Percentiles rank a stretch among this genome's conserved stretches.
These are phyloP conservation scores for Aphidius gifuensis DNA, from an alignment of 1,140 invertebrate genomes.

Conservation along the genomic window DNA sequence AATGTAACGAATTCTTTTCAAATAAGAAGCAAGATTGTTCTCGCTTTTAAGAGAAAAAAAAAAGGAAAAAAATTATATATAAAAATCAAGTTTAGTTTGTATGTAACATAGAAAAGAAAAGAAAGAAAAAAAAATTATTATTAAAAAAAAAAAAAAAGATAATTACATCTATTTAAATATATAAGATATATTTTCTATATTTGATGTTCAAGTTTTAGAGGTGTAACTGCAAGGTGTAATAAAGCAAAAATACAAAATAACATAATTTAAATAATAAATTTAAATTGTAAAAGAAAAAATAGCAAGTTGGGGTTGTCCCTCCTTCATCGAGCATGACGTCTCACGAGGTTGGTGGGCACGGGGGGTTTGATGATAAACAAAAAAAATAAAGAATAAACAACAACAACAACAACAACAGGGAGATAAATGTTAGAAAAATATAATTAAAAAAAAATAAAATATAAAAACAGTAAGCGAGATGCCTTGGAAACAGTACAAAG, in stretches of 20 bases:
- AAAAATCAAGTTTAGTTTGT: neutral
- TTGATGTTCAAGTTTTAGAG: conserved; percentile 53
- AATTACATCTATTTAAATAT: conserved; percentile 43
- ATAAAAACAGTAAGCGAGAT: conserved; percentile 54
- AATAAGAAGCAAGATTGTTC: neutral
- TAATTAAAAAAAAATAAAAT: conserved; percentile 32
- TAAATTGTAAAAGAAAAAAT: conserved; percentile 1
- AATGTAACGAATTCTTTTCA: neutral
- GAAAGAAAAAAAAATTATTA: conserved; percentile 25
- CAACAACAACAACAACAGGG: too few species aligned
- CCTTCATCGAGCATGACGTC: too few species aligned
- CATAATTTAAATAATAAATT: conserved; percentile 9
- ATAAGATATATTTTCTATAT: conserved; percentile 56
- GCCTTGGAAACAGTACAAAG: conserved; percentile 59
- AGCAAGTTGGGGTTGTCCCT: neutral
- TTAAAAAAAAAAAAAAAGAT: conserved; percentile 22
- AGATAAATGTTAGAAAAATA: too few species aligned
- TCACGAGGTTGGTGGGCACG: too few species aligned
- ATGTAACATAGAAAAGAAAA: neutral
- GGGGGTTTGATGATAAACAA: too few species aligned
- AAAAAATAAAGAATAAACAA: too few species aligned
- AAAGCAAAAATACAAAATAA: conserved; percentile 13
- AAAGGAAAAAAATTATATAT: conserved; percentile 23
- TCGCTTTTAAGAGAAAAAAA: too few species aligned
- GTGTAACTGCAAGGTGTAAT: conserved; percentile 46